Evolutionary conservation across 2,888 invertebrate species (phyloP).

Genomic region (Onchidella celtica): DNA sequence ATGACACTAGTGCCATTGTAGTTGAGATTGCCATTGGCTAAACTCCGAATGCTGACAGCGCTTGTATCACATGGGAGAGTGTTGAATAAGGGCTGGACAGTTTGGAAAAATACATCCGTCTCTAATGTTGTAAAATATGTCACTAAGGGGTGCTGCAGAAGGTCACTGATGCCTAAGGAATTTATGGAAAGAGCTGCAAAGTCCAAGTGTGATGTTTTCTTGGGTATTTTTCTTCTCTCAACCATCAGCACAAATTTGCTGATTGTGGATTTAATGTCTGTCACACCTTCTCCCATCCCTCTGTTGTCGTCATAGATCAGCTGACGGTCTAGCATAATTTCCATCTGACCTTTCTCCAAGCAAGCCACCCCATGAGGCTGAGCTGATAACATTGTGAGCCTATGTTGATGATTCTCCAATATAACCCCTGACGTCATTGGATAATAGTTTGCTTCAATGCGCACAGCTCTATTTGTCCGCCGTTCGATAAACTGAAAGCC

Average conservation of each 20-base stretch:
- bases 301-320: constrained; percentile 74
- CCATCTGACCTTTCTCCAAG: constrained; percentile 71
- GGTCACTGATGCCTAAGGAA: constrained; percentile 59
- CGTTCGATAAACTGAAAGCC: constrained; percentile 75
- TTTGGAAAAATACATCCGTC: constrained; percentile 59
- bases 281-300: constrained; percentile 76
- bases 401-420: constrained; percentile 67
- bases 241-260: constrained; percentile 69
- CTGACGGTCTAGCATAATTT: constrained; percentile 78
- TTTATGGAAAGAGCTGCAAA: constrained; percentile 65
- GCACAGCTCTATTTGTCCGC: constrained; percentile 65
- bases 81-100: constrained; percentile 56
- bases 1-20: constrained; percentile 72
- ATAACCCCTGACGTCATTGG: constrained; percentile 76
- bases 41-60: constrained; percentile 66
- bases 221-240: constrained; percentile 55
- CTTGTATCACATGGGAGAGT: constrained; percentile 72
- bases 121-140: constrained; percentile 62
- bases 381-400: constrained; percentile 72
- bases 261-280: constrained; percentile 71
- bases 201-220: not conserved
- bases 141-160: constrained; percentile 65
- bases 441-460: constrained; percentile 77
- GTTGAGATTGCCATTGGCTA: constrained; percentile 63
- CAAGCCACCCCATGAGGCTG: constrained; percentile 77